A percentile compares a stretch with the other conserved stretches of the same genome.
These are phyloP conservation scores for Forficula auricularia DNA, from an alignment of 1,140 invertebrate species.

Conservation along the genomic window DNA sequence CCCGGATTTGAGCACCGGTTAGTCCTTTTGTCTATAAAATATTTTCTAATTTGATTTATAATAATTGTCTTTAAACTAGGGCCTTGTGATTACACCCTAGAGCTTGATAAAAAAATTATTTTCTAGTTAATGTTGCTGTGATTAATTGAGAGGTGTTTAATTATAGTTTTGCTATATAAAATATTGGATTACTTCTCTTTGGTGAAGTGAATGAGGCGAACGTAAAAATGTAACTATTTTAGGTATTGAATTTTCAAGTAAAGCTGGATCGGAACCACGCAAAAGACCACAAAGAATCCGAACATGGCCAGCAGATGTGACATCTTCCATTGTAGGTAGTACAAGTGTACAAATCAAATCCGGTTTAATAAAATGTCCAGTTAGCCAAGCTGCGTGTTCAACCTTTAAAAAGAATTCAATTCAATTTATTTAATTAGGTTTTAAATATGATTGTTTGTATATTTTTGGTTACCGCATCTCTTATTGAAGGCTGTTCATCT, in stretches of 20 bases:
- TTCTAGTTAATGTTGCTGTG: too few species aligned
- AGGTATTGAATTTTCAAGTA: constrained; percentile 14
- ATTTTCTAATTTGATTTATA: too few species aligned
- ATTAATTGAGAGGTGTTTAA: too few species aligned
- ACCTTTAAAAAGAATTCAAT: constrained; percentile 26
- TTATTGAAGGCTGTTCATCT: constrained; percentile 32
- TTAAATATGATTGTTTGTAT: constrained; percentile 5
- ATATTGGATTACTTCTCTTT: constrained; percentile 14
- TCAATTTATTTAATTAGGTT: background rate
- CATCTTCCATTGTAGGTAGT: constrained; percentile 33
- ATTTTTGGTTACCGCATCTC: background rate
- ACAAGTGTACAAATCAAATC: constrained; percentile 36
- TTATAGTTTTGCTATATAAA: too few species aligned
- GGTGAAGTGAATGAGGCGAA: constrained; percentile 22
- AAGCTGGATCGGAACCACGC: constrained; percentile 18
- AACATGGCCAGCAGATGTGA: constrained; percentile 30
- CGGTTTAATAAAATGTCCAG: constrained; percentile 53
- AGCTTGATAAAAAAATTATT: too few species aligned
- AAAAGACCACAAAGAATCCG: constrained; percentile 30
- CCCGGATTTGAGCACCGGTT: too few species aligned
- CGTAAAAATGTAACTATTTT: constrained; percentile 25
- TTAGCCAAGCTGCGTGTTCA: constrained; percentile 38
- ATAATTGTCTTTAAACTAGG: too few species aligned
- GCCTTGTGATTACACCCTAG: too few species aligned
- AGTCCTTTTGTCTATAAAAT: too few species aligned